Conservation (phyloP, 2,797 vertebrate species). For the Pempheris klunzingeri region DNA sequence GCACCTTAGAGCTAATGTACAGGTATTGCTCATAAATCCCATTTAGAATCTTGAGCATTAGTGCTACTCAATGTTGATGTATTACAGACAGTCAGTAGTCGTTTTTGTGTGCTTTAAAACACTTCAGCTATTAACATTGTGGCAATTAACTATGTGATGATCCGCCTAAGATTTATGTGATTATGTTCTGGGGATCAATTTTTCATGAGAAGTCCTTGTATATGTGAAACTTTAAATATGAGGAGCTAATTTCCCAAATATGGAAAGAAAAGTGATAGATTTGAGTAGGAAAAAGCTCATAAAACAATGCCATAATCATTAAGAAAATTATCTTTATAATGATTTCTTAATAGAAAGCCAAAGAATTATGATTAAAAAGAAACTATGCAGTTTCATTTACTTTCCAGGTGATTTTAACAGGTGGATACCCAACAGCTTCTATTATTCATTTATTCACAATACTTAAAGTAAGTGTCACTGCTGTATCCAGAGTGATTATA, state of each 20-base stretch:
- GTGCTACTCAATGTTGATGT: background rate
- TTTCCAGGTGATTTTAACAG: background rate
- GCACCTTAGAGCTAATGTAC: background rate
- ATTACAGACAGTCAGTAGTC: background rate
- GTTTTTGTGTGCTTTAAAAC: constrained; percentile 9
- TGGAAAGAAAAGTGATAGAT: background rate
- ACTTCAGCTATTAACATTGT: constrained; percentile 1
- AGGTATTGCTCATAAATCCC: constrained; percentile 25
- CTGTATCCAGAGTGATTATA: background rate
- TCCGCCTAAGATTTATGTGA: constrained; percentile 13
- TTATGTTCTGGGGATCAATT: constrained; percentile 13
- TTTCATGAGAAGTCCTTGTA: constrained; percentile 6
- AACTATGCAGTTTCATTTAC: background rate
- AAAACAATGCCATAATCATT: background rate
- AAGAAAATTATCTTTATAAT: too few relatives aligned
- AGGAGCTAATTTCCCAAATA: background rate
- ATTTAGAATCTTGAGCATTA: constrained; percentile 16
- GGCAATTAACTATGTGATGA: constrained; percentile 26
- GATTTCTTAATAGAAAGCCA: background rate
- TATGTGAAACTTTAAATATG: constrained; percentile 23
- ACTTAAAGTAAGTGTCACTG: background rate
- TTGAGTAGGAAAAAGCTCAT: background rate
- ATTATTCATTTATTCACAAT: background rate
- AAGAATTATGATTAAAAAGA: background rate
- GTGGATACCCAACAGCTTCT: background rate